phyloP scores from a whole-genome alignment of 2,888 invertebrate species.

The Teleogryllus oceanicus region DNA sequence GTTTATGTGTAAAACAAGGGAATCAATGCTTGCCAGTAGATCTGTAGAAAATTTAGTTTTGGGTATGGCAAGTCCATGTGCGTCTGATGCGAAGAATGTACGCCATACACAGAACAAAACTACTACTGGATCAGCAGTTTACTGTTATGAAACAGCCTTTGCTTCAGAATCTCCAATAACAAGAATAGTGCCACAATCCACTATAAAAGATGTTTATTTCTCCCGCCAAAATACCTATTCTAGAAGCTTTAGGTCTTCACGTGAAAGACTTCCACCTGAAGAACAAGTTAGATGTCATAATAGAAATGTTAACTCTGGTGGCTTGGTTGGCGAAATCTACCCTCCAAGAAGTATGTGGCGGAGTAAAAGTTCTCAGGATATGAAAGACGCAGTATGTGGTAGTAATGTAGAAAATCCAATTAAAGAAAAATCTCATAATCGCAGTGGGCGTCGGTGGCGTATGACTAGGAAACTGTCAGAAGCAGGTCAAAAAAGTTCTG shows the following conservation, averaged over 20 bases:
- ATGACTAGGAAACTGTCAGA: background rate
- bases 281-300: background rate
- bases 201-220: constrained; percentile 40
- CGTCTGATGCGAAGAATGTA: background rate
- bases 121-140: constrained; percentile 38
- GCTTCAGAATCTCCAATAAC: constrained; percentile 45
- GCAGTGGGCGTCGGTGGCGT: background rate
- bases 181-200: constrained; percentile 42
- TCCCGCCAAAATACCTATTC: background rate
- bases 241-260: background rate
- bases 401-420: no score
- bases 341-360: background rate
- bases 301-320: background rate
- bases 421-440: background rate
- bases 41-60: constrained; percentile 22
- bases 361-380: constrained; percentile 3
- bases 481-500: background rate
- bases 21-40: background rate
- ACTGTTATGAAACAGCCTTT: constrained; percentile 46
- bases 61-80: constrained; percentile 23
- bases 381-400: background rate
- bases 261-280: background rate
- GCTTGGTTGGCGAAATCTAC: background rate
- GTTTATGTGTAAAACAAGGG: background rate
- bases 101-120: background rate